Evolutionary conservation across 2,888 invertebrate species (phyloP).

Genomic region (Baronia brevicornis): DNA sequence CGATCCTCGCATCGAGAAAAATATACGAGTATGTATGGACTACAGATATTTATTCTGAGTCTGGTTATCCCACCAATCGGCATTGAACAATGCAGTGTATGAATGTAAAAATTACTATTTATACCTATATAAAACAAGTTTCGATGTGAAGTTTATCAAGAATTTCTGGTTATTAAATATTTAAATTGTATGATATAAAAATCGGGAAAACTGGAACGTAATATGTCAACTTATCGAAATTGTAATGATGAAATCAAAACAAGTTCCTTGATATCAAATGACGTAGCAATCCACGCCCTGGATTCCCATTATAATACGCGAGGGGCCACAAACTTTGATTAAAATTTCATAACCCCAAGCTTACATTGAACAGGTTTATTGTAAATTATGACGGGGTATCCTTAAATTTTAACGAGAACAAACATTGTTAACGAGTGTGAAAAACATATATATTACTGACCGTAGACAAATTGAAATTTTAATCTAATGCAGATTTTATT

Average conservation of each 20-base stretch:
- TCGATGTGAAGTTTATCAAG: too few species aligned
- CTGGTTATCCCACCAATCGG: too few species aligned
- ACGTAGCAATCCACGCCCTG: slow-evolving; percentile 34
- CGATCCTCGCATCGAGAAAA: too few species aligned
- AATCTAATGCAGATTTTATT: too few species aligned
- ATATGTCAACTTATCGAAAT: slow-evolving; percentile 22
- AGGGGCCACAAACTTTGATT: slow-evolving; percentile 64
- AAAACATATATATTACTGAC: too few species aligned
- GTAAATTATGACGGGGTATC: slow-evolving; percentile 49
- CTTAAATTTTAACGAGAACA: slow-evolving; percentile 55
- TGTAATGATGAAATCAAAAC: slow-evolving; percentile 36
- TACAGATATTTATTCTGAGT: too few species aligned
- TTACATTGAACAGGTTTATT: slow-evolving; percentile 51
- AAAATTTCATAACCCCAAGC: slow-evolving; percentile 64
- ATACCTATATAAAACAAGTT: too few species aligned
- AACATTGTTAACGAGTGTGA: slow-evolving; percentile 43
- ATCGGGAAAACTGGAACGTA: slow-evolving; percentile 11
- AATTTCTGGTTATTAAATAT: too few species aligned
- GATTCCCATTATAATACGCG: slow-evolving; percentile 53
- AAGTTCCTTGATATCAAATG: slow-evolving; percentile 38
- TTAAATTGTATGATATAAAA: not conserved
- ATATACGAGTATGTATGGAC: too few species aligned
- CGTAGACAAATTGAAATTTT: too few species aligned
- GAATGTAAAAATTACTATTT: too few species aligned
- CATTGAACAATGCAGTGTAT: too few species aligned